Evolutionary conservation across 2,797 vertebrate genomes (phyloP).

Genomic region (Spea hammondii): DNA sequence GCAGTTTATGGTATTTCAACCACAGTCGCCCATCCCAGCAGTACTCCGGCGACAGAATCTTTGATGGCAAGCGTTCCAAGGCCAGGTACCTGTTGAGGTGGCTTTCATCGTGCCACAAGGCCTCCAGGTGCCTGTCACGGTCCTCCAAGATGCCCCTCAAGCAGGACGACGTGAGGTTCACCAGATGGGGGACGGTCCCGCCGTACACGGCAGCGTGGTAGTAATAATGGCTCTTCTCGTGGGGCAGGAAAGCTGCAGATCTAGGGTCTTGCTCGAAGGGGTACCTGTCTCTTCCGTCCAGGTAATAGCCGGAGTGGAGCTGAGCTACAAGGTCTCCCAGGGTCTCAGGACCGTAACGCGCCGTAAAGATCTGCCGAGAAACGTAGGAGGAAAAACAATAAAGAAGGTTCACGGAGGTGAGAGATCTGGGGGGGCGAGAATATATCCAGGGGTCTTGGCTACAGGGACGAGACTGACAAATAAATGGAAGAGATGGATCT

Average conservation of each 20-base stretch:
- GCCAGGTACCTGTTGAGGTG: slow-evolving; percentile 60
- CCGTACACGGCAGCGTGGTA: slow-evolving; percentile 61
- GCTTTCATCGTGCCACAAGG: slow-evolving; percentile 51
- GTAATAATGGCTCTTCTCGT: slow-evolving; percentile 57
- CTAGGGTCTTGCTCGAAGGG: slow-evolving; percentile 54
- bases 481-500: no score
- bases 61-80: slow-evolving; percentile 52
- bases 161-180: slow-evolving; percentile 58
- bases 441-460: neutral
- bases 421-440: neutral
- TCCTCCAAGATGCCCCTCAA: slow-evolving; percentile 59
- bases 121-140: slow-evolving; percentile 56
- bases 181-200: slow-evolving; percentile 53
- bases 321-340: slow-evolving; percentile 60
- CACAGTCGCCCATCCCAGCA: slow-evolving; percentile 52
- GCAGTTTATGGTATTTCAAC: slow-evolving; percentile 17
- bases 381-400: neutral
- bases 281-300: slow-evolving; percentile 27
- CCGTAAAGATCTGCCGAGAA: slow-evolving; percentile 65
- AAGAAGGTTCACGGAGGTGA: neutral
- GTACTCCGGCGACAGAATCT: slow-evolving; percentile 60
- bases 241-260: slow-evolving; percentile 58
- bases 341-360: slow-evolving; percentile 58
- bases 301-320: slow-evolving; percentile 60
- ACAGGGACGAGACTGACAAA: neutral